Evolutionary conservation across 2,113 vertebrate genomes (phyloP).

Genomic region (Catharus bicknelli): DNA sequence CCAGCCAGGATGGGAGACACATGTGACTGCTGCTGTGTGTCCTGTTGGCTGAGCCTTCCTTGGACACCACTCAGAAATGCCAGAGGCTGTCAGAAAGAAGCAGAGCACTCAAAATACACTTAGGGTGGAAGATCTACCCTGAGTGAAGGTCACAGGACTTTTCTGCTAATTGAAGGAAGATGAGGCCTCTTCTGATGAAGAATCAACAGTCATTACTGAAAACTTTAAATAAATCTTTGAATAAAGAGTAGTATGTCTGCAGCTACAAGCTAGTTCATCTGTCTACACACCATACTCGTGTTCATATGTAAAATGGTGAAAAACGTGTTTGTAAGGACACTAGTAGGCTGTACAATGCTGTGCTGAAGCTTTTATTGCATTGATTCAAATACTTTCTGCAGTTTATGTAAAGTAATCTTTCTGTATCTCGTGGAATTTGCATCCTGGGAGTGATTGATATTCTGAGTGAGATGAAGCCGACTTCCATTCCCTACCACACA

Average conservation of each 20-base stretch:
- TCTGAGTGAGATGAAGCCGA: conserved; percentile 37
- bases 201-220: not conserved
- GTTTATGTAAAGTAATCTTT: conserved; percentile 57
- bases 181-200: not conserved
- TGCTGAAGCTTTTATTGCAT: conserved; percentile 52
- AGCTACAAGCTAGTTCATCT: not conserved
- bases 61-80: not conserved
- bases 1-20: not conserved
- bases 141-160: not conserved
- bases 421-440: conserved; percentile 61
- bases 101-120: not conserved
- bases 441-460: conserved; percentile 68
- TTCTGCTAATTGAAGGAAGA: not conserved
- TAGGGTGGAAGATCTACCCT: not conserved
- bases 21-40: accelerated
- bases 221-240: not conserved
- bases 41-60: not conserved
- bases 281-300: not conserved
- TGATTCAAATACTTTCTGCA: conserved; percentile 55
- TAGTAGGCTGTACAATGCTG: conserved; percentile 5
- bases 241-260: not conserved
- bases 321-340: conserved; percentile 11
- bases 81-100: not conserved
- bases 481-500: conserved; percentile 49
- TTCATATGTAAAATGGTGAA: not conserved